Evolutionary conservation across 2,113 vertebrate genomes (phyloP), one percentile per base, ranked within the genome.

Genomic region (Tachuris rubrigastra): DNA sequence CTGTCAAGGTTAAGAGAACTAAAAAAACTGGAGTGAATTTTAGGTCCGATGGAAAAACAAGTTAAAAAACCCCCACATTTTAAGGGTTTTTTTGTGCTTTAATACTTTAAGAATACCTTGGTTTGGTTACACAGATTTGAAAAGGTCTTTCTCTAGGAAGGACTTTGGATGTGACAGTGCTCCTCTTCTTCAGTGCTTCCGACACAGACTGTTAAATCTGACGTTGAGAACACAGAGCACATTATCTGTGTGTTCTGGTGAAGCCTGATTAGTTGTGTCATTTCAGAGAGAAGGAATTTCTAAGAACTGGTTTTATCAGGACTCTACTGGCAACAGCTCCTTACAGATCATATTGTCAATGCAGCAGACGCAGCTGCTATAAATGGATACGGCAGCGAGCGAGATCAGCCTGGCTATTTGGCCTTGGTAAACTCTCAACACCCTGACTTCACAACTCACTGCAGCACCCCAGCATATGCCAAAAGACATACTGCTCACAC

Each of bases 281-380:
- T 73, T 93, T 91, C 33, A 62, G 68, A 87, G 59, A 81, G 74
- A 68, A 93, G 73, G 88, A 87, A 89, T 74, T 95, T 90, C 91
- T 85, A 82, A 52, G 94, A 95, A 97, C 22, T 50, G 77, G 83
- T 82, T 96, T 96, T 96, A 97, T 97, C 95, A 89, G 89, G 92
- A 94, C 89, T 91, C 52, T 71, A 68, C 95, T 92, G 95, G 96
- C 87, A 92, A 71, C 93, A 96, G 85, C 67, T 97, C 95, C 93
- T 96, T 97, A 96, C 95, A 97, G 97, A 97, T 97, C 97, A 97
- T 93, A 73, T 86, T 94, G 94, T 96, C 97, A 96, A 44, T 37
- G 89, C 67, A 91, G 93, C 90, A 95, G 84, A 46, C 9, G 3
- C 76, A 55, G 81, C 93, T 93, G 89, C 95, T 94, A 5, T 28